phyloP scores from a whole-genome alignment of 2,797 vertebrate species.

The Neosalanx taihuensis region DNA sequence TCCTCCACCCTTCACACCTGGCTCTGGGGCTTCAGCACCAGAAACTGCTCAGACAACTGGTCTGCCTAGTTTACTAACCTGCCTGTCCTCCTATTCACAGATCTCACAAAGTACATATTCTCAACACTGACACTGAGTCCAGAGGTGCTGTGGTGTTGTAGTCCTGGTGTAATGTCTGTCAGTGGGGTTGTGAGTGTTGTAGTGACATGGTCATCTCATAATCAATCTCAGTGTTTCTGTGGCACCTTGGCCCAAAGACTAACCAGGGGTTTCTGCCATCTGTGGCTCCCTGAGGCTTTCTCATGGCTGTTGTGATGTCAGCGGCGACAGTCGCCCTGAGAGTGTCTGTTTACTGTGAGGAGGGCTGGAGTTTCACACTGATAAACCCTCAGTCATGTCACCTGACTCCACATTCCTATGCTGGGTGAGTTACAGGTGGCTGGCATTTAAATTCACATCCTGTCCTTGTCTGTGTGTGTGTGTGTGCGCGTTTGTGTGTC shows the following conservation, averaged over 20 bases:
- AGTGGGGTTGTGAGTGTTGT: neutral
- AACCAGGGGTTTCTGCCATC: constrained; percentile 1
- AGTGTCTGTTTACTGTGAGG: neutral
- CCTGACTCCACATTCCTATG: constrained; percentile 12
- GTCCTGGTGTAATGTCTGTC: neutral
- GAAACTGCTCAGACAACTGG: no score
- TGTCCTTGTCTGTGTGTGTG: neutral
- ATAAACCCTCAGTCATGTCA: constrained; percentile 4
- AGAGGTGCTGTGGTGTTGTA: neutral
- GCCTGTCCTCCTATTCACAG: no score
- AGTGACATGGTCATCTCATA: neutral
- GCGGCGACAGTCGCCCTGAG: constrained; percentile 1
- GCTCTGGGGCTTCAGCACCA: neutral
- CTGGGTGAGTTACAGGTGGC: neutral
- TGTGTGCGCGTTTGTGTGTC: neutral
- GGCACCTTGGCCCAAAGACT: constrained; percentile 4
- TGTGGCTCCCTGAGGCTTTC: constrained; percentile 1
- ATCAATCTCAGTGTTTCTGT: neutral
- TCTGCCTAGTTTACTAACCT: no score
- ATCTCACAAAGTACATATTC: no score
- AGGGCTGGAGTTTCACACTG: neutral
- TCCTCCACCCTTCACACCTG: constrained; percentile 7
- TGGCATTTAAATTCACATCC: neutral
- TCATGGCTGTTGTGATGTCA: constrained; percentile 12
- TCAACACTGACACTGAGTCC: neutral